These are phyloP conservation scores for Blennius ocellaris DNA, from an alignment of 2,113 vertebrate genomes.

Conservation along the genomic window DNA sequence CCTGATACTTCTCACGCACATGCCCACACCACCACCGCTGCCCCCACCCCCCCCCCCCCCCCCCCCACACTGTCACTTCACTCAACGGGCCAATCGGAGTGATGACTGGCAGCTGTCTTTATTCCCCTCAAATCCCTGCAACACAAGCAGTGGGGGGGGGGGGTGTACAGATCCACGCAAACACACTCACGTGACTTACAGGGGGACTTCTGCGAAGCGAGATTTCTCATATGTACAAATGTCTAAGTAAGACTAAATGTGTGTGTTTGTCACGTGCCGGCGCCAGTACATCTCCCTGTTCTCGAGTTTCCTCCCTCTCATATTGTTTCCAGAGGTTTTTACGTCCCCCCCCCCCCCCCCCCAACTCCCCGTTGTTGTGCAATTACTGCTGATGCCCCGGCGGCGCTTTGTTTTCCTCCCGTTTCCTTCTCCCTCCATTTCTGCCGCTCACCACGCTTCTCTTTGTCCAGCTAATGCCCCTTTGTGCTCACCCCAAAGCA, in stretches of 20 bases:
- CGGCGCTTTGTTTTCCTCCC: constrained; percentile 51
- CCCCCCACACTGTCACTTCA: constrained; percentile 36
- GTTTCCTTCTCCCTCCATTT: constrained; percentile 49
- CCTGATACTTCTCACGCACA: constrained; percentile 44
- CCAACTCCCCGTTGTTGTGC: constrained; percentile 42
- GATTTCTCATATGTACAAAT: neutral
- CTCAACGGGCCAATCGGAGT: constrained; percentile 61
- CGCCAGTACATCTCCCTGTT: neutral
- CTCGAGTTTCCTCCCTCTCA: constrained; percentile 2
- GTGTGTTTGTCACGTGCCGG: neutral
- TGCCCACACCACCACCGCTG: neutral
- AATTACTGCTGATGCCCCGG: constrained; percentile 71
- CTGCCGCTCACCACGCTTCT: constrained; percentile 61
- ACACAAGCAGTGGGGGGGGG: constrained; percentile 20
- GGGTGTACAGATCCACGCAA: neutral
- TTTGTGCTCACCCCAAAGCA: constrained; percentile 70
- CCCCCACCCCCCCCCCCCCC: neutral
- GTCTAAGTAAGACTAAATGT: neutral
- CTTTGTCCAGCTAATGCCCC: constrained; percentile 79
- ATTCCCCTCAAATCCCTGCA: constrained; percentile 47
- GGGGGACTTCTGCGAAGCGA: neutral
- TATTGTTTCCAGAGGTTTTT: constrained; percentile 56
- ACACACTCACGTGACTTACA: constrained; percentile 14
- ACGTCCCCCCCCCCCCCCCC: no score
- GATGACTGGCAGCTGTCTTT: constrained; percentile 49